A percentile compares a stretch with the other conserved stretches of the same genome.
These are phyloP conservation scores for Beris morrisii DNA, from an alignment of 2,888 invertebrate species.

Conservation along the genomic window DNA sequence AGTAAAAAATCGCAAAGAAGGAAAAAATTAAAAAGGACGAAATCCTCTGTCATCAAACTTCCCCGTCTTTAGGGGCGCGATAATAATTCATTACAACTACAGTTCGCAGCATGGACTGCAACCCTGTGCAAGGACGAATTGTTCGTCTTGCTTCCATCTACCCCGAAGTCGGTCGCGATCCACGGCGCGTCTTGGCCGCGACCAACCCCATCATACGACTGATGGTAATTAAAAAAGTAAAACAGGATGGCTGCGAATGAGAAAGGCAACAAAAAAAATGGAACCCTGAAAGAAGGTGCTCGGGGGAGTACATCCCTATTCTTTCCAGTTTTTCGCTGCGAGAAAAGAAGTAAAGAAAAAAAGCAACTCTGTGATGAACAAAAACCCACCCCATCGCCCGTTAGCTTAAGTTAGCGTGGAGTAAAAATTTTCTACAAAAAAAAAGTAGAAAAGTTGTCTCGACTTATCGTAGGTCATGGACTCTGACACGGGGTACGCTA, in stretches of 20 bases:
- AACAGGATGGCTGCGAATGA: background rate
- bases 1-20: background rate
- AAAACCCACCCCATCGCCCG: background rate
- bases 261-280: background rate
- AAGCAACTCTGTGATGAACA: background rate
- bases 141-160: too few relatives aligned
- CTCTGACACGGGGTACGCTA: constrained; percentile 20
- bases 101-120: background rate
- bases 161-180: too few relatives aligned
- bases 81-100: constrained; percentile 22
- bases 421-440: constrained; percentile 6
- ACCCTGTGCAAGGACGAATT: too few relatives aligned
- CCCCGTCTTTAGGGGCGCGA: background rate
- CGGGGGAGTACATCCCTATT: constrained; percentile 10
- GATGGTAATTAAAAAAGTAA: constrained; percentile 15
- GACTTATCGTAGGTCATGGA: constrained; percentile 29
- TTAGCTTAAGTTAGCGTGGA: background rate
- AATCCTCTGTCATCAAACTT: background rate
- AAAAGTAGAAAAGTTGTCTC: constrained; percentile 11
- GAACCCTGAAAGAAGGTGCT: background rate
- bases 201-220: background rate
- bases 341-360: background rate
- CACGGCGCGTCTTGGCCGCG: too few relatives aligned
- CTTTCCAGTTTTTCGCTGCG: background rate
- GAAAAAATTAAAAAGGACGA: constrained; percentile 4